Percentiles rank a stretch among this genome's conserved stretches.
Conservation (phyloP, 2,888 invertebrate species). For the Calameuta pallipes region DNA sequence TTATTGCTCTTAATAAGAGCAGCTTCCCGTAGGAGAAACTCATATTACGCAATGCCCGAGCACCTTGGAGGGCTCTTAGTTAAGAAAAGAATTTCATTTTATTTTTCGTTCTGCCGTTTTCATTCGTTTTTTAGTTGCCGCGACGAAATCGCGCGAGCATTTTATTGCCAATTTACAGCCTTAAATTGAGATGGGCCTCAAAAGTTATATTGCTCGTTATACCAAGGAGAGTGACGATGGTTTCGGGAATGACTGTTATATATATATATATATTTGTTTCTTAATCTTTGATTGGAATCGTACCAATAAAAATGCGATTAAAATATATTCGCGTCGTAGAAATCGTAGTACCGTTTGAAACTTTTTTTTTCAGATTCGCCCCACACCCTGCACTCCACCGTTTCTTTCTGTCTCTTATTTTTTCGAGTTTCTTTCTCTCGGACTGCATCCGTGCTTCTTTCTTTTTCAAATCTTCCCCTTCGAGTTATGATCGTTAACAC, state of each 20-base stretch:
- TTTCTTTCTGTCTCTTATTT: not conserved
- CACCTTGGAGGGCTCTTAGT: not conserved
- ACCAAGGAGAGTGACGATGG: not conserved
- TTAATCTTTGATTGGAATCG: not conserved
- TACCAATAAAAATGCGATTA: not conserved
- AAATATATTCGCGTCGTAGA: not conserved
- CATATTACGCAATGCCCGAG: constrained; percentile 4
- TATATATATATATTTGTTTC: not conserved
- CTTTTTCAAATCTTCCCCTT: constrained; percentile 7
- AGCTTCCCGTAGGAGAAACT: not conserved
- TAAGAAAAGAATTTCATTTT: constrained; percentile 7
- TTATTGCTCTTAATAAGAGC: not conserved
- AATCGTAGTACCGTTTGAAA: not conserved
- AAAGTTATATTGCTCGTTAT: constrained; percentile 7
- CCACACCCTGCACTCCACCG: not conserved
- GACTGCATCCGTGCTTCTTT: not conserved
- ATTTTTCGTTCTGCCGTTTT: not conserved
- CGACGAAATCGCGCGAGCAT: not conserved
- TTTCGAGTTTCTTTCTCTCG: constrained; percentile 1
- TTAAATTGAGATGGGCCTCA: not conserved
- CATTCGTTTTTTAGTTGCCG: not conserved
- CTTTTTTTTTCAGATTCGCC: not conserved
- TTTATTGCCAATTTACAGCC: constrained; percentile 8
- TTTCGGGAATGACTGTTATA: not conserved
- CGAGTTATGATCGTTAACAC: constrained; percentile 33